Conservation (phyloP, 2,113 vertebrate genomes). For the Varanus salvator region DNA sequence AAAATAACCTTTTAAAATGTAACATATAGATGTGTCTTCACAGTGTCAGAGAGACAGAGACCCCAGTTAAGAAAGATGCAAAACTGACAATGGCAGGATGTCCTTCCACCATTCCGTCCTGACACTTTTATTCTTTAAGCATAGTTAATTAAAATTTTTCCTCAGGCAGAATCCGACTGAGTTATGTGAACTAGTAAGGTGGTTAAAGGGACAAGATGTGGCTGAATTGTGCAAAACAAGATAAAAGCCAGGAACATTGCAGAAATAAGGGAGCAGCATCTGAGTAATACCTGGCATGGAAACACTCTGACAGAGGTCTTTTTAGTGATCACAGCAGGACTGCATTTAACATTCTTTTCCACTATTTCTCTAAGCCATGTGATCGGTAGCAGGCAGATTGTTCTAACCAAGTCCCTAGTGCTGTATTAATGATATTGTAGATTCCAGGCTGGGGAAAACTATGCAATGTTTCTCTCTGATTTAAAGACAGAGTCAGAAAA, state of each 20-base stretch:
- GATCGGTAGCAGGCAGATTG: conserved; percentile 64
- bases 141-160: conserved; percentile 77
- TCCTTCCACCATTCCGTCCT: conserved; percentile 48
- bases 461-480: conserved; percentile 44
- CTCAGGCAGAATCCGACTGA: conserved; percentile 73
- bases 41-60: not conserved
- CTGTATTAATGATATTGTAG: conserved; percentile 33
- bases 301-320: conserved; percentile 46
- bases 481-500: conserved; percentile 48
- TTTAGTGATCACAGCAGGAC: conserved; percentile 63
- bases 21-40: not conserved
- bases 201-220: conserved; percentile 59
- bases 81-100: not conserved
- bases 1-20: conserved; percentile 20
- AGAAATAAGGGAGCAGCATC: conserved; percentile 39
- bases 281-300: conserved; percentile 60
- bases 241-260: conserved; percentile 54
- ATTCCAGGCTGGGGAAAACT: not conserved
- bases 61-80: conserved; percentile 51
- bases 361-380: conserved; percentile 46
- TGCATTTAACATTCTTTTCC: conserved; percentile 61
- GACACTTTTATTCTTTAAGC: conserved; percentile 62
- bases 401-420: conserved; percentile 62
- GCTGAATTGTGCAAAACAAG: conserved; percentile 58
- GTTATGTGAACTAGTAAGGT: conserved; percentile 62